These are phyloP conservation scores for Drosophila bipectinata DNA, from an alignment of 1,140 invertebrate genomes.

Conservation along the genomic window DNA sequence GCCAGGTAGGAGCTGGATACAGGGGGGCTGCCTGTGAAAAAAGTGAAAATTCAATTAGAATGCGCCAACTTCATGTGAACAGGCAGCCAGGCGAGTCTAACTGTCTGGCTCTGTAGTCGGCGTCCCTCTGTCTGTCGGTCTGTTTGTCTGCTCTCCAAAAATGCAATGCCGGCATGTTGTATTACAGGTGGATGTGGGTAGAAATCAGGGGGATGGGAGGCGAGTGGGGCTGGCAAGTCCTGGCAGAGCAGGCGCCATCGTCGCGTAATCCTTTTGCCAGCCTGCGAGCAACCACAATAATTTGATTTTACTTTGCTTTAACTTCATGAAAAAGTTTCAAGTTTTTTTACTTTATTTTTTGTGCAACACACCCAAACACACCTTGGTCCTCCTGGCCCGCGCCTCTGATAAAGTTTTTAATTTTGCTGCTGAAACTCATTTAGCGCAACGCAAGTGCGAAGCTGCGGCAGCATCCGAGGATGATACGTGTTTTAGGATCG, in stretches of 20 bases:
- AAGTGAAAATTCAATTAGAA: constrained; percentile 82
- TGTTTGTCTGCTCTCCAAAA: constrained; percentile 43
- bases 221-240: not conserved
- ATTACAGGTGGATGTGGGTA: constrained; percentile 53
- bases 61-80: constrained; percentile 76
- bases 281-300: constrained; percentile 76
- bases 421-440: constrained; percentile 81
- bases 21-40: constrained; percentile 37
- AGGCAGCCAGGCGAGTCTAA: constrained; percentile 66
- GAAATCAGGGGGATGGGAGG: not conserved
- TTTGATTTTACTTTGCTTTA: constrained; percentile 83
- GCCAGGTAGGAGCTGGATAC: constrained; percentile 18
- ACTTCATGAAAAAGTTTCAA: constrained; percentile 81
- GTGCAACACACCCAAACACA: constrained; percentile 31
- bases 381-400: constrained; percentile 7
- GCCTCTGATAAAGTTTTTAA: constrained; percentile 77
- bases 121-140: constrained; percentile 33
- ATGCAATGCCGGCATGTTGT: constrained; percentile 67
- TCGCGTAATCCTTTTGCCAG: constrained; percentile 79
- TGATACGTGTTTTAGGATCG: constrained; percentile 69
- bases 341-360: constrained; percentile 54
- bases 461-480: constrained; percentile 48
- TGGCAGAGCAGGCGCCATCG: constrained; percentile 19
- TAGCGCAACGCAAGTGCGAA: constrained; percentile 75
- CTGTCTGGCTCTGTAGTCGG: constrained; percentile 58